Base-by-base conservation (phyloP, 2,113 vertebrate genomes). In the Cariama cristata region DNA sequence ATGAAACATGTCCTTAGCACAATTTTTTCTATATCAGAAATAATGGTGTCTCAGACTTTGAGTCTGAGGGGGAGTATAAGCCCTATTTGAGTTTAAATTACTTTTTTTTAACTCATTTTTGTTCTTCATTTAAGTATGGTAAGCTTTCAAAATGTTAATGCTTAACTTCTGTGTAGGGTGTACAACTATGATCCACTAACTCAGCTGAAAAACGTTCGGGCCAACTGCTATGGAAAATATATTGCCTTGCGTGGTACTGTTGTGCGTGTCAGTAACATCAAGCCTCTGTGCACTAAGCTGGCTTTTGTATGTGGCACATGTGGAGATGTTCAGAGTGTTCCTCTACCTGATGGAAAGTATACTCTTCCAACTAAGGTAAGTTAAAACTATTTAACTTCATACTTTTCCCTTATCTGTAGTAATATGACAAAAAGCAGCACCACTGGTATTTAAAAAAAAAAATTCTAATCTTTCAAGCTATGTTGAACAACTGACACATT, bases 181-280 rank as follows among this genome's bases (percentile, higher is more conserved):
- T 99, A 99, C 95, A 99, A 99, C 98, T 99, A 99, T 7, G 99
- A 99, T 20, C 99, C 99, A 0, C 62, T 99, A 62, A 99, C 99
- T 40, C 98, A 98, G 9, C 96, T 99, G 94, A 99, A 99, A 86
- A 99, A 98, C 1, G 76, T 99, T 45, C 98, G 99, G 21, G 99
- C 99, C 76, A 99, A 99, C 93, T 99, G 98, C 96, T 99, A 99
- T 5, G 99, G 99, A 4, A 99, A 99, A 55, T 99, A 99, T 38
- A 94, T 99, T 38, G 98, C 99, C 38, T 88, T 99, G 68, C 98
- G 99, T 52, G 99, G 99, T 14, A 99, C 99, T 0, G 99, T 99
- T 47, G 99, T 99, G 58, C 98, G 99, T 42, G 99, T 99, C 68
- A 99, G 99, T 96, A 99, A 99, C 59, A 99, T 99, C 81, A 99